A percentile compares a stretch with the other conserved stretches of the same genome.
These are phyloP conservation scores for Onychostoma macrolepis DNA, from an alignment of 2,113 vertebrate species.

Conservation along the genomic window DNA sequence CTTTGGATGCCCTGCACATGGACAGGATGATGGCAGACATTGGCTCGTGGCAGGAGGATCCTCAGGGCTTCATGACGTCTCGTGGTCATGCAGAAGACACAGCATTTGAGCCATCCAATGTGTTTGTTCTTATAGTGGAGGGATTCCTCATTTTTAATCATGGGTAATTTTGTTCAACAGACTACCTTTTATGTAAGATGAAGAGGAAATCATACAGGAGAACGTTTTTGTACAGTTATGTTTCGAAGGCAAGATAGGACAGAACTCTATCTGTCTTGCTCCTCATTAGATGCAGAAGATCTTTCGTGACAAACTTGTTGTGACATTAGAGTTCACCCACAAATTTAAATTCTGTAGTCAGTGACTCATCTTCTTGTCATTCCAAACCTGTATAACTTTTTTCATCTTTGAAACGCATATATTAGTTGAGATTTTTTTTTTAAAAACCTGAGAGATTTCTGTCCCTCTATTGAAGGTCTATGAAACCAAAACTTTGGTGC, in stretches of 20 bases:
- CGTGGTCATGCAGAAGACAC: constrained; percentile 27
- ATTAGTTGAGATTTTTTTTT: too few relatives aligned
- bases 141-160: constrained; percentile 94
- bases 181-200: background rate
- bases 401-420: too few relatives aligned
- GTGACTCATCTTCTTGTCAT: too few relatives aligned
- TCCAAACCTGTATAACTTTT: too few relatives aligned
- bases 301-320: background rate
- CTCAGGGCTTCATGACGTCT: constrained; percentile 55
- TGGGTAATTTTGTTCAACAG: constrained; percentile 73
- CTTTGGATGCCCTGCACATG: constrained; percentile 89
- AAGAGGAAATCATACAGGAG: background rate
- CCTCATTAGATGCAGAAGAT: background rate
- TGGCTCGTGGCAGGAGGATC: constrained; percentile 74
- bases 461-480: too few relatives aligned
- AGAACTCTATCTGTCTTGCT: background rate
- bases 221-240: background rate
- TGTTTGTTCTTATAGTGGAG: constrained; percentile 87
- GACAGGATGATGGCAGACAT: constrained; percentile 85
- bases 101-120: constrained; percentile 11
- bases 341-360: background rate
- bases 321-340: background rate
- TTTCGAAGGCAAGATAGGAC: background rate
- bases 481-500: too few relatives aligned
- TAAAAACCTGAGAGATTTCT: too few relatives aligned